These are phyloP conservation scores for Cyprinus carpio DNA, from an alignment of 2,113 vertebrate species.

Conservation along the genomic window DNA sequence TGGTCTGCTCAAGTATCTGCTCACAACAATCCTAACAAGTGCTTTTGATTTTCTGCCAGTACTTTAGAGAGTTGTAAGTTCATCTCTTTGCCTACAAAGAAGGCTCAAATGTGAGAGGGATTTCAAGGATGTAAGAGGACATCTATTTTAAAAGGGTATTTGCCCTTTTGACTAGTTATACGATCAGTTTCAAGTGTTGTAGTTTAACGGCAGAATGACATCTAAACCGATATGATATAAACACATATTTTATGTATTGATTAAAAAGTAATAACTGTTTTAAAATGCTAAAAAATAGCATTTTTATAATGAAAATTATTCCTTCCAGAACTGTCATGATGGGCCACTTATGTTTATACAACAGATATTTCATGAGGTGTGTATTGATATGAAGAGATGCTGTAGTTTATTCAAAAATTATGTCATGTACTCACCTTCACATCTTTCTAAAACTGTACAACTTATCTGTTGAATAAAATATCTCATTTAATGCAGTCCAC, in stretches of 20 bases:
- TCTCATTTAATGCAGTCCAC: background rate
- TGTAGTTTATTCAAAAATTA: background rate
- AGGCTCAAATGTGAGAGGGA: background rate
- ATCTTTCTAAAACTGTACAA: background rate
- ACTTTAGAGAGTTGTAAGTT: slow-evolving; percentile 4
- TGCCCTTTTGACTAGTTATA: background rate
- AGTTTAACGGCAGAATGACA: background rate
- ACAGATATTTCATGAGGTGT: background rate
- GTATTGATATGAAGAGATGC: background rate
- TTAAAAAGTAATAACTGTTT: background rate
- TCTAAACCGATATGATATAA: background rate
- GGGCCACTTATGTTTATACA: background rate
- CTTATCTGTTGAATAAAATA: background rate
- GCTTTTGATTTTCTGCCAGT: slow-evolving; percentile 54
- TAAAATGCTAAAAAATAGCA: too few relatives aligned
- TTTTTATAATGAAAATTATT: background rate
- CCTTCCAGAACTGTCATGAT: background rate
- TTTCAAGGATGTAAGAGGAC: background rate
- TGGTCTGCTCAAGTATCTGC: slow-evolving; percentile 22
- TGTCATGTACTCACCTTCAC: background rate
- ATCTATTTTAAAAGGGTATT: background rate
- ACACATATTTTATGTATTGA: background rate
- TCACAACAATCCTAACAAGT: slow-evolving; percentile 42
- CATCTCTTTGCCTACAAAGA: background rate
- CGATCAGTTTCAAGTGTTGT: background rate